Conservation (phyloP, 1,140 invertebrate genomes). For the Bombus picipes region DNA sequence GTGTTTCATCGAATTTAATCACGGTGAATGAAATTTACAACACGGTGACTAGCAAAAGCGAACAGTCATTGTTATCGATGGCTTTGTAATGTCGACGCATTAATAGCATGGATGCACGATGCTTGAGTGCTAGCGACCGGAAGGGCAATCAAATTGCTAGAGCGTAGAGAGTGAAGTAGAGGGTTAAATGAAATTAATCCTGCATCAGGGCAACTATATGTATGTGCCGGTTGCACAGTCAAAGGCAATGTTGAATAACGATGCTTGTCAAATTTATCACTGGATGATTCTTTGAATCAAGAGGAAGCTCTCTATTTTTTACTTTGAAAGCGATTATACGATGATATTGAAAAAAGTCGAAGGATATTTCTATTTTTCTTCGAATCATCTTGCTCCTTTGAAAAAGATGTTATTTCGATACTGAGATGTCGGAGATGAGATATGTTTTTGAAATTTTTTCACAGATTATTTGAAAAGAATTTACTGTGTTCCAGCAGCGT, state of each 20-base stretch:
- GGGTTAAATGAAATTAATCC: conserved; percentile 68
- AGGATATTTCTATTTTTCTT: too few relatives aligned
- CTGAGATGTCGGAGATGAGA: too few relatives aligned
- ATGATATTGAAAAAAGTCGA: too few relatives aligned
- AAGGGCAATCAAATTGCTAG: conserved; percentile 63
- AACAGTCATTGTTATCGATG: conserved; percentile 54
- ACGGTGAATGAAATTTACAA: background rate
- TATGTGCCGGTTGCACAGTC: conserved; percentile 15
- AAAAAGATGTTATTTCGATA: too few relatives aligned
- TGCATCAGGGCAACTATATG: conserved; percentile 39
- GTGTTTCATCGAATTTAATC: background rate
- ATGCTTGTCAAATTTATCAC: background rate
- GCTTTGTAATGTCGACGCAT: conserved; percentile 30
- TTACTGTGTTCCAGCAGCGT: too few relatives aligned
- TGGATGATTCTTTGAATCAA: background rate
- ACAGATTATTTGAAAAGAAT: too few relatives aligned
- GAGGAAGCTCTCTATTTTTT: too few relatives aligned
- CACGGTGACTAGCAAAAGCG: background rate
- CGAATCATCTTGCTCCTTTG: too few relatives aligned
- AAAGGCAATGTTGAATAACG: background rate
- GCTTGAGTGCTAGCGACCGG: conserved; percentile 38
- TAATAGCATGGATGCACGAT: conserved; percentile 43
- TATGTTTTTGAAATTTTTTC: too few relatives aligned
- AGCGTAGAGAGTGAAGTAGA: conserved; percentile 51
- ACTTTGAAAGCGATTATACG: too few relatives aligned